Conservation (phyloP, 1,140 invertebrate species). For the Plutomurus gul region DNA sequence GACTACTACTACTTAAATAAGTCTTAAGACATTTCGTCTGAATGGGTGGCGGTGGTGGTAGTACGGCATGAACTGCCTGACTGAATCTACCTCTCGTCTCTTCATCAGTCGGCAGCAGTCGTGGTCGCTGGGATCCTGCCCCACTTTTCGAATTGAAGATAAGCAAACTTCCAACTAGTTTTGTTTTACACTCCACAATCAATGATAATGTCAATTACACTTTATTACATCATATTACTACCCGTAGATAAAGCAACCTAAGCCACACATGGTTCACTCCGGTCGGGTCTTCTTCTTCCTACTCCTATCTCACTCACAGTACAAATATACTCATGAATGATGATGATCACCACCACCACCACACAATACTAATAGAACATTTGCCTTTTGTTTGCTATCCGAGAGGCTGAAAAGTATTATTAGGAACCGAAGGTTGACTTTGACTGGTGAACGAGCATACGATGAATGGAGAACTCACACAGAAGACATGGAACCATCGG, state of each 20-base stretch:
- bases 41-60: slow-evolving; percentile 9
- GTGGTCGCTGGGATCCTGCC: background rate
- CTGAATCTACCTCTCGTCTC: background rate
- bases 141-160: background rate
- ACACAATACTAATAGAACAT: background rate
- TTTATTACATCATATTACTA: slow-evolving; percentile 24
- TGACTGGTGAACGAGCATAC: background rate
- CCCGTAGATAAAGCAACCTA: background rate
- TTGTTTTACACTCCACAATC: slow-evolving; percentile 8
- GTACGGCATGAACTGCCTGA: background rate
- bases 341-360: no score
- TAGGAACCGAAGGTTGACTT: background rate
- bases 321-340: no score
- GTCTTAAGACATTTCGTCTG: slow-evolving; percentile 10
- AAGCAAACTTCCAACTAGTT: background rate
- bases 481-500: background rate
- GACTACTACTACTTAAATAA: no score
- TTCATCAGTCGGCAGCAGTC: no score
- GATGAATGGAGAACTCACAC: slow-evolving; percentile 2
- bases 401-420: background rate
- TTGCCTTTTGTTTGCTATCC: slow-evolving; percentile 4
- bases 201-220: slow-evolving; percentile 30
- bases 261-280: no score
- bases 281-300: no score
- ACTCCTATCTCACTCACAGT: no score